Conservation (phyloP, 2,888 invertebrate genomes). For the Tiliacea citrago region DNA sequence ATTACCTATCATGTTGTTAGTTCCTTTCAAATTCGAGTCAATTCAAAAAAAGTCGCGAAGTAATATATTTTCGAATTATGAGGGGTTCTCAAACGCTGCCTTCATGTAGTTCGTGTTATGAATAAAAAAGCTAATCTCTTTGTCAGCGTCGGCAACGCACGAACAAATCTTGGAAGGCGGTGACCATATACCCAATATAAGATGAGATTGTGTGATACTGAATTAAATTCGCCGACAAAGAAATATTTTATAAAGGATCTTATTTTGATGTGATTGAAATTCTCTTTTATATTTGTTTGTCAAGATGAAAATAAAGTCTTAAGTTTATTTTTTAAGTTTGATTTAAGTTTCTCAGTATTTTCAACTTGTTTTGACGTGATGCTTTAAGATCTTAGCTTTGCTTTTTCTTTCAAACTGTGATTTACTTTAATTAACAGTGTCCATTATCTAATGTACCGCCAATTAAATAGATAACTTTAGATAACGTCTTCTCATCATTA, state of each 20-base stretch:
- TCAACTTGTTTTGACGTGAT: conserved; percentile 12
- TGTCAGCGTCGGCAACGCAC: conserved; percentile 33
- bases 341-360: conserved; percentile 13
- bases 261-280: conserved; percentile 31
- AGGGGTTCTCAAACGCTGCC: conserved; percentile 6
- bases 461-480: not conserved
- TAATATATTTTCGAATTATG: conserved; percentile 17
- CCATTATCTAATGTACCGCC: not conserved
- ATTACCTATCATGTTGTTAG: not conserved
- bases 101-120: conserved; percentile 34
- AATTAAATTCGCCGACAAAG: conserved; percentile 24
- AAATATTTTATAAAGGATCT: not conserved
- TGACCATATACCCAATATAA: conserved; percentile 30
- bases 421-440: not conserved
- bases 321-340: conserved; percentile 8
- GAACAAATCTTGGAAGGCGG: conserved; percentile 18
- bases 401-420: not conserved
- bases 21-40: conserved; percentile 2
- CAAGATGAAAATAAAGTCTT: conserved; percentile 6
- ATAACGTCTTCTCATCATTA: no score
- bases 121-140: conserved; percentile 50
- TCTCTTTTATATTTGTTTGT: conserved; percentile 21
- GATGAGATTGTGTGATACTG: conserved; percentile 26
- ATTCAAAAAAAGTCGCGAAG: conserved; percentile 5
- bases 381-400: conserved; percentile 8